A percentile compares a stretch with the other conserved stretches of the same genome.
These are phyloP conservation scores for Drosophila conformis DNA, from an alignment of 2,888 invertebrate species.

Conservation along the genomic window DNA sequence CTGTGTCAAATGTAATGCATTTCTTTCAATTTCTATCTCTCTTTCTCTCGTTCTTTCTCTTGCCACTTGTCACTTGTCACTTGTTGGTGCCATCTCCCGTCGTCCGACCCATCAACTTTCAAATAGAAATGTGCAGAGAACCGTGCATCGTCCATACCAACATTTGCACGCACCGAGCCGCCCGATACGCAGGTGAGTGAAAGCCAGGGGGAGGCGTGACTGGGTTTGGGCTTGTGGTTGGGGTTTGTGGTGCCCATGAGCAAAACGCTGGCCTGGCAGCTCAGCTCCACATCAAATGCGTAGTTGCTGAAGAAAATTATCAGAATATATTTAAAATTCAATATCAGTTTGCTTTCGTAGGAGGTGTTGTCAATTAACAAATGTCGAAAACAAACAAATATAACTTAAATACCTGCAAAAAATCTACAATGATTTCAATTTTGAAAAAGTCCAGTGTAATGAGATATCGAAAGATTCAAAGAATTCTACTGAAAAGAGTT, in stretches of 20 bases:
- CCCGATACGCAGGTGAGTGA: conserved; percentile 93
- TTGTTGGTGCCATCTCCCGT: conserved; percentile 2
- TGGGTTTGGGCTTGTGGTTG: not conserved
- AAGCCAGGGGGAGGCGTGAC: not conserved
- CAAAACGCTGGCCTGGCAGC: conserved; percentile 1
- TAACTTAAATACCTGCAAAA: not conserved
- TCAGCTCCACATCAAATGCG: not conserved
- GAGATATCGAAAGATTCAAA: not conserved
- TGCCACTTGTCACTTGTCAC: not conserved
- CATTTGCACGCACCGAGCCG: conserved; percentile 97
- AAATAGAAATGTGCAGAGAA: conserved; percentile 97
- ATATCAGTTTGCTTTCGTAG: not conserved
- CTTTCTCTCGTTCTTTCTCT: not conserved
- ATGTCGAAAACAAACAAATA: not conserved
- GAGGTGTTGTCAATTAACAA: not conserved
- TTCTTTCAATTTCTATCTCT: conserved; percentile 7
- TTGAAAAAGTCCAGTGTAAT: not conserved
- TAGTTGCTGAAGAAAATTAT: not conserved
- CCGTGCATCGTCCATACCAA: conserved; percentile 93
- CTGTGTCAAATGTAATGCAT: conserved; percentile 18
- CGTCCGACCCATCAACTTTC: conserved; percentile 20
- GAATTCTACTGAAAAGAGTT: not conserved
- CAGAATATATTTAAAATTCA: not conserved
- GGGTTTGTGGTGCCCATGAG: too few relatives aligned
- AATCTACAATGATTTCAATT: not conserved